Evolutionary conservation across 1,140 invertebrate genomes (phyloP).

Genomic region (Mamestra configurata): DNA sequence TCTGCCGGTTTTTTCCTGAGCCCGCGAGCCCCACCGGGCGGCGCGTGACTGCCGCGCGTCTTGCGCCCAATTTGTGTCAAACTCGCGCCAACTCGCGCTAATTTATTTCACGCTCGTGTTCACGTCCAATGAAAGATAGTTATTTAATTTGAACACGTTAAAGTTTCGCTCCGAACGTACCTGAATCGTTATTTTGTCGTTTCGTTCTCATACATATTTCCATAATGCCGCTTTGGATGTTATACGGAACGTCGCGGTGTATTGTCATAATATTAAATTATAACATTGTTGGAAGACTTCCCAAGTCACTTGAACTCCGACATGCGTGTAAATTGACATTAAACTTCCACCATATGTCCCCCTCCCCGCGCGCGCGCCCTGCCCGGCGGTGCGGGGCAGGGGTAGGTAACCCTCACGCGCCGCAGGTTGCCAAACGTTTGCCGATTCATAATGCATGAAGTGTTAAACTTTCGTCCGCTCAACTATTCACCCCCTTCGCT

Average conservation of each 20-base stretch:
- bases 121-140: constrained; percentile 36
- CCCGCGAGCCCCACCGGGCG: background rate
- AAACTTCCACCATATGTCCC: constrained; percentile 46
- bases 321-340: constrained; percentile 54
- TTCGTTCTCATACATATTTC: background rate
- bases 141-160: constrained; percentile 43
- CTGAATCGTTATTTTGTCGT: background rate
- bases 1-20: constrained; percentile 8
- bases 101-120: constrained; percentile 30
- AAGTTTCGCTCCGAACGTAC: constrained; percentile 12
- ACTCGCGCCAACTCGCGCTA: constrained; percentile 23
- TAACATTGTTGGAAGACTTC: constrained; percentile 40
- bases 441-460: constrained; percentile 55
- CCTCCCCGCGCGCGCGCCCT: background rate
- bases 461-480: constrained; percentile 42
- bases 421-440: constrained; percentile 53
- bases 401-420: constrained; percentile 7
- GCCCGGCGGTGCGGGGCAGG: background rate
- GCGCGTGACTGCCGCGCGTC: background rate
- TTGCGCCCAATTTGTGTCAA: constrained; percentile 38
- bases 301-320: constrained; percentile 45
- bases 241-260: background rate
- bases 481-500: constrained; percentile 47
- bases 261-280: constrained; percentile 48
- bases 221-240: background rate